Evolutionary conservation across 2,113 vertebrate genomes (phyloP).

Genomic region (Equus przewalskii): DNA sequence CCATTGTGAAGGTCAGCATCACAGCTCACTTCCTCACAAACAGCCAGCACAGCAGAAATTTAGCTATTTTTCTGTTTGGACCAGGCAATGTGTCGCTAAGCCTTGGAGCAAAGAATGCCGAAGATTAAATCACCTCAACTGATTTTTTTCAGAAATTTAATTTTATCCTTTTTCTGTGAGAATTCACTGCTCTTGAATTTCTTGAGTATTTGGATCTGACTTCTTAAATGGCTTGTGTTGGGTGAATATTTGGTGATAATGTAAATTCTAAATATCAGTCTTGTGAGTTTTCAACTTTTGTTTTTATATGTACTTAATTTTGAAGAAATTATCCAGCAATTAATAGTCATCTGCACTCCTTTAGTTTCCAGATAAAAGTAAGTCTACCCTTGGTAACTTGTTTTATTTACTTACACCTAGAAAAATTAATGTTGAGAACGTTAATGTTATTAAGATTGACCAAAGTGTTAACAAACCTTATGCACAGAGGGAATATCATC

Average conservation of each 20-base stretch:
- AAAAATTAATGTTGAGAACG: background rate
- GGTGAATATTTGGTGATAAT: background rate
- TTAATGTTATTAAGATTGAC: background rate
- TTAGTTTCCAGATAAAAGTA: background rate
- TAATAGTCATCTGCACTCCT: background rate
- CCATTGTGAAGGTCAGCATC: too few species aligned
- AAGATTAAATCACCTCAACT: background rate
- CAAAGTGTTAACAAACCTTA: background rate
- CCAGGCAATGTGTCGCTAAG: background rate
- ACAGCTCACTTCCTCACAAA: background rate
- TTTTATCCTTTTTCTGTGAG: background rate
- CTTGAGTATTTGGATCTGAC: background rate
- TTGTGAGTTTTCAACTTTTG: background rate
- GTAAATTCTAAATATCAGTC: background rate
- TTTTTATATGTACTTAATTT: background rate
- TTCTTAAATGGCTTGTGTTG: background rate
- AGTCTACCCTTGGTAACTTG: background rate
- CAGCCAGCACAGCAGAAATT: background rate
- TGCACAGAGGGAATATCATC: background rate
- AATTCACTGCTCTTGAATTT: background rate
- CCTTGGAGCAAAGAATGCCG: background rate
- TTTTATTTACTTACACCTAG: background rate
- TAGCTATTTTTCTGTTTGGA: background rate
- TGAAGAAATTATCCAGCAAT: background rate
- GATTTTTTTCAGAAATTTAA: background rate